Percentiles rank a stretch among this genome's conserved stretches.
Conservation (phyloP, 2,113 vertebrate species). For the Bos indicus region DNA sequence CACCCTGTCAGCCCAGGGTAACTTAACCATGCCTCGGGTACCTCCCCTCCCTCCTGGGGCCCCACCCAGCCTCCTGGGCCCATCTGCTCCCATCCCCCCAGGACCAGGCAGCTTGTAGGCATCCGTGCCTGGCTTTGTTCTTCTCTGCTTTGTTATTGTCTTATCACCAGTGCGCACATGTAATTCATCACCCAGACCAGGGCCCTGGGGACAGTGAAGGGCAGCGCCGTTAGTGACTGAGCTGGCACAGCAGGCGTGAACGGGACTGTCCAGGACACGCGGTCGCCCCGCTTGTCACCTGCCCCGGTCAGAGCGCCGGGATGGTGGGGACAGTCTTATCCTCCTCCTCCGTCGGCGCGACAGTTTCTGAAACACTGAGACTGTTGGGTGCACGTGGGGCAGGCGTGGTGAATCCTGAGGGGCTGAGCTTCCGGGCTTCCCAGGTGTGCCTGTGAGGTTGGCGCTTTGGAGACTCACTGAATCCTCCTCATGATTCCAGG, state of each 20-base stretch:
- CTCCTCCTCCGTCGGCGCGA: not conserved
- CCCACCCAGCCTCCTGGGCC: too few relatives aligned
- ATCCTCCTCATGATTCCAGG: not conserved
- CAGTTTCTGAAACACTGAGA: not conserved
- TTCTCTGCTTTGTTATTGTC: not conserved
- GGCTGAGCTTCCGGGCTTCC: not conserved
- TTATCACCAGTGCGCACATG: not conserved
- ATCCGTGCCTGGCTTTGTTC: not conserved
- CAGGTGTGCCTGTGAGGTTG: not conserved
- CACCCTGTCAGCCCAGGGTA: not conserved
- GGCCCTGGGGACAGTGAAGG: not conserved
- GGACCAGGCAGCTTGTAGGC: rapidly evolving
- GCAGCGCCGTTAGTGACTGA: not conserved
- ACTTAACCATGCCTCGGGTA: rapidly evolving
- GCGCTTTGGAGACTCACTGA: not conserved
- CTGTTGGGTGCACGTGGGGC: not conserved
- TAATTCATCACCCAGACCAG: not conserved
- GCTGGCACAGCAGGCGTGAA: not conserved
- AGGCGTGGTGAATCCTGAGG: not conserved
- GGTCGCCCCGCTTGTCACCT: not conserved
- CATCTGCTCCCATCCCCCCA: rapidly evolving
- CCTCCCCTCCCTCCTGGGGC: not conserved
- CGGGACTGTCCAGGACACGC: not conserved
- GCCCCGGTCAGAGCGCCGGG: not conserved
- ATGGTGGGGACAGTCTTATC: not conserved